Base-by-base conservation (phyloP, 1,140 invertebrate genomes). In the Drosophila simulans region DNA sequence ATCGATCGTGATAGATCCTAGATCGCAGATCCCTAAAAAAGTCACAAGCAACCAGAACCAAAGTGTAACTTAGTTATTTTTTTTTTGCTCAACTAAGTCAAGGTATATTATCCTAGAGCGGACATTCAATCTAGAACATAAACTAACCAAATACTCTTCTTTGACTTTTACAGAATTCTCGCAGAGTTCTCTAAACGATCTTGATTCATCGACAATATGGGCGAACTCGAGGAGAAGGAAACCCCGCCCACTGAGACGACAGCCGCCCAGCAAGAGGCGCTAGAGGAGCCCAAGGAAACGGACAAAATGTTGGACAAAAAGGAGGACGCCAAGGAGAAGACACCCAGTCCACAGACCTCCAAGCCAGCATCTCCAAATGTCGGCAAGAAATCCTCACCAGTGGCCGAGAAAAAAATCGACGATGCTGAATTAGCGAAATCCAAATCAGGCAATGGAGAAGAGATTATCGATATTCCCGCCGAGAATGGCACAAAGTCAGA, bases 181-280 rank as follows among this genome's bases (percentile, higher is more conserved):
- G 46, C 15, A 66, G 75, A 83, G 65, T 83, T 83, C 75, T 79
- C 57, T 88, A 79, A 83, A 82, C 62, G 56, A 37, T 57, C 52
- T 58, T 64, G 49, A 63, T 45, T 8, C 40, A 51, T 48, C 20
- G 11, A 27, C 20, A 78, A 63, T 34, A 92, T 92, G 91, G 91
- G 91, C 37, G 91, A 92, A 72, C 74, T 92, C 17, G 91, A 92
- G 69, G 91, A 92, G 77, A 92, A 92, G 77, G 91, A 92, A 81
- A 91, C 85, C 15, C 88, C 85, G 54, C 91, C 90, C 53, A 84
- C 88, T 53, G 91, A 92, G 60, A 71, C 82, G 5, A 69, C 81
- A 66, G 22, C 79, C 34, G 65, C 57, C 35, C 86, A 90, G 37
- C 85, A 77, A 54, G 64, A 85, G n/a, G 57, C 90, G 12, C 54